These are phyloP conservation scores for Torymus auratus DNA, from an alignment of 2,888 invertebrate genomes.

Conservation along the genomic window DNA sequence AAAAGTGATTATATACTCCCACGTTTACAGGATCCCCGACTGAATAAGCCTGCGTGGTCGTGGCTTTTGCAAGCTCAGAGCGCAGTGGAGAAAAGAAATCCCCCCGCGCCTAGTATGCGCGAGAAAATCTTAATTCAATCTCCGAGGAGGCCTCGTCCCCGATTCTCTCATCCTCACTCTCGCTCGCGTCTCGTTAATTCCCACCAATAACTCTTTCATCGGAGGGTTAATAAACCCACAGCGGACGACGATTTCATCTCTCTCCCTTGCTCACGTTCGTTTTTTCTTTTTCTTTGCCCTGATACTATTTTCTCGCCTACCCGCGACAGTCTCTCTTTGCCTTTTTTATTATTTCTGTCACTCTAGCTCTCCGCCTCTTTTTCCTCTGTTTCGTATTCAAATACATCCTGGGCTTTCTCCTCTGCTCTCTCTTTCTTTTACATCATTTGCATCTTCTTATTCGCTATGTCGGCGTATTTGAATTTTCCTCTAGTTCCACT, in stretches of 20 bases:
- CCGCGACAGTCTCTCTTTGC: background rate
- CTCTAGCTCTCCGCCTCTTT: background rate
- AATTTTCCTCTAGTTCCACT: background rate
- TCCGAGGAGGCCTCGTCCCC: constrained; percentile 24
- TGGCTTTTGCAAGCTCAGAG: no score
- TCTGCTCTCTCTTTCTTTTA: background rate
- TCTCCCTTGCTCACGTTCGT: background rate
- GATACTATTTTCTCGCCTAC: background rate
- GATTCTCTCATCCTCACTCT: background rate
- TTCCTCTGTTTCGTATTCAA: constrained; percentile 4
- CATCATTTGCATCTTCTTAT: constrained; percentile 15
- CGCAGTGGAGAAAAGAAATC: no score
- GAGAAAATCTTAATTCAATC: constrained; percentile 57
- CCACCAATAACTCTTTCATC: constrained; percentile 55
- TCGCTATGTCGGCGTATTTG: background rate
- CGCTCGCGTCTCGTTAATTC: constrained; percentile 48
- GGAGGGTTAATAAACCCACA: constrained; percentile 51
- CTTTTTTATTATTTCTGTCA: background rate
- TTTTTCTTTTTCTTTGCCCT: background rate
- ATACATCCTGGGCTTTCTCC: constrained; percentile 13
- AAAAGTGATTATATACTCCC: no score
- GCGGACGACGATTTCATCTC: constrained; percentile 36
- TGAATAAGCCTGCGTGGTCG: no score
- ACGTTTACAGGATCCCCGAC: no score
- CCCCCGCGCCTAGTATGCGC: no score